Base-by-base conservation (phyloP, 2,797 vertebrate genomes). In the Crenichthys baileyi region DNA sequence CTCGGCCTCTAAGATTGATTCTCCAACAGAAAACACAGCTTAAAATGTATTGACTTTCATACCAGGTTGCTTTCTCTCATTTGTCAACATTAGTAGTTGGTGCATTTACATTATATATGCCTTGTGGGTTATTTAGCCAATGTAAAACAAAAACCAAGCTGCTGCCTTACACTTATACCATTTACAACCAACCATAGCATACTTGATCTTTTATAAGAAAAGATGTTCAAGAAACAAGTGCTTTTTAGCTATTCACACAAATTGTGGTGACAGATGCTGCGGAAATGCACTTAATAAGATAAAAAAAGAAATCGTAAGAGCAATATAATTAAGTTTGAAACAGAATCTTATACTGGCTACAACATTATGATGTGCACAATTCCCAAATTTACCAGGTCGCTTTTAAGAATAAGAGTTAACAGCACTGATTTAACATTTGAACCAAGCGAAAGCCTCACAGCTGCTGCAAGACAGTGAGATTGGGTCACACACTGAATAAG, bases 401-500 rank as follows among this genome's bases (percentile, higher is more conserved):
- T 51, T 31, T 53, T 12, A 72, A 24, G 51, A 39, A 24, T 24
- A 46, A 46, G 31, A 55, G 11, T 60, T 1, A 13, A 55, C 5
- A 51, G 51, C 70, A 63, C 13, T 31, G 16, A 36, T 31, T 61
- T 72, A 90, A 85, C 48, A 78, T 74, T 73, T 51, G 44, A 79
- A 87, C 87, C 85, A 87, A 83, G 82, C 71, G 58, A 72, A 83
- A 85, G 75, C 41, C 82, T 80, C 68, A 83, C 73, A 80, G 79
- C 79, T 22, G 16, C 65, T 24, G 60, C 1, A 20, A 75, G 79
- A 65, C 46, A 13, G 5, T 86, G 63, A 55, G 65, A 82, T 9
- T 73, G 50, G 75, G 79, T 44, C 12, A 56, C 80, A 78, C 79
- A 60, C 82, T 93, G 93, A 91, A 93, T 89, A 91, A 91, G 91